These are phyloP conservation scores for Tinea trinotella DNA, from an alignment of 2,888 invertebrate genomes.

Conservation along the genomic window DNA sequence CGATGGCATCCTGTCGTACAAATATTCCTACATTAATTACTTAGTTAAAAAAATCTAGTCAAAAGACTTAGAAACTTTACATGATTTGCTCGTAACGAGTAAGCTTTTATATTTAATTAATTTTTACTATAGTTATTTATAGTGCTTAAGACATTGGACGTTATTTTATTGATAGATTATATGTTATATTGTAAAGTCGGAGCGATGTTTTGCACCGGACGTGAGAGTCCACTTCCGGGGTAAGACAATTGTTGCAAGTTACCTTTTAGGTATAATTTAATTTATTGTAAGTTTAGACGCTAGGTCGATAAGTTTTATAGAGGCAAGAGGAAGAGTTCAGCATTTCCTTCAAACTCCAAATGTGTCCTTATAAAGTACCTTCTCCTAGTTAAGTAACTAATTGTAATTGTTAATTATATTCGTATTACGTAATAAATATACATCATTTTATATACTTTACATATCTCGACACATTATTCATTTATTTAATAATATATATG, in stretches of 20 bases:
- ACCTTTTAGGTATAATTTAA: slow-evolving; percentile 67
- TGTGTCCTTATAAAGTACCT: slow-evolving; percentile 68
- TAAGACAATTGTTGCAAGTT: slow-evolving; percentile 50
- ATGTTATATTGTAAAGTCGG: slow-evolving; percentile 9
- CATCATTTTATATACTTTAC: background rate
- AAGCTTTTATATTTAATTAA: slow-evolving; percentile 56
- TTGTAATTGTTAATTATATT: slow-evolving; percentile 1
- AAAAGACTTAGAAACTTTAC: slow-evolving; percentile 68
- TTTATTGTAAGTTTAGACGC: slow-evolving; percentile 54
- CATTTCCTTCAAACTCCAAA: slow-evolving; percentile 34
- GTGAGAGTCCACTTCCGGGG: background rate
- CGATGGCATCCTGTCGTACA: slow-evolving; percentile 72
- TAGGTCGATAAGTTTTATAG: slow-evolving; percentile 49
- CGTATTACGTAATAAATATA: background rate
- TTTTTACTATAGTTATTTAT: slow-evolving; percentile 17
- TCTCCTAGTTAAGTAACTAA: slow-evolving; percentile 41
- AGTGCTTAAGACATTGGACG: slow-evolving; percentile 16
- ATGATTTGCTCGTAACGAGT: slow-evolving; percentile 56
- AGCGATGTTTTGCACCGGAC: background rate
- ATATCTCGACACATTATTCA: background rate
- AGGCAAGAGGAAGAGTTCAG: slow-evolving; percentile 66
- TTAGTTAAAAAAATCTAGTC: slow-evolving; percentile 70
- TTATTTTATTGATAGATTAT: slow-evolving; percentile 18
- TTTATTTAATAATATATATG: no score
- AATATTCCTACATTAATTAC: slow-evolving; percentile 72